Base-by-base conservation (phyloP, 2,797 vertebrate species). In the Rhinella marina region DNA sequence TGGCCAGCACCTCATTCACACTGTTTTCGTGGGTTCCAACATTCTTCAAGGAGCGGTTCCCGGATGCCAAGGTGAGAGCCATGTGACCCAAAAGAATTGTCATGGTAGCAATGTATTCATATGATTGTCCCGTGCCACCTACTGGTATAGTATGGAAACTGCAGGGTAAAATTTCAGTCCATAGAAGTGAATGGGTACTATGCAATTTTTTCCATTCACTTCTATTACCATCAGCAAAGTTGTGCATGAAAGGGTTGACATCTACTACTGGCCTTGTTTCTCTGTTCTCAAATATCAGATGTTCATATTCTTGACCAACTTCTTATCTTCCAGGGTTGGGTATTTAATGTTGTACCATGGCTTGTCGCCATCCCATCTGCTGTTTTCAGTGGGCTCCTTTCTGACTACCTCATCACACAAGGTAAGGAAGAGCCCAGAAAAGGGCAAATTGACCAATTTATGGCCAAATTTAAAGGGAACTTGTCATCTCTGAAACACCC, bases 331-430 rank as follows among this genome's bases (percentile, higher is more conserved):
- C 92, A 99, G 98, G 98, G 98, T 13, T 99, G 98, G 98, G 94
- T 99, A 92, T 99, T 98, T 92, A 99, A 99, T 50, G 97, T 98
- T 21, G 94, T 99, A 73, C 98, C 98, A 0, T 99, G 98, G 98
- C 93, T 99, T 89, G 96, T 98, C 90, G 97, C 98, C 14, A 97
- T 99, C 84, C 98, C 98, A 0, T 95, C 96, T 0, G 97, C 97
- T 14, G 91, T 99, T 84, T 94, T 98, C 90, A 97, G 98, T 3
- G 98, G 98, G 86, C 96, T 96, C 90, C 94, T 99, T 12, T 97
- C 97, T 0, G 98, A 99, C 91, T 96, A 95, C 90, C 97, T 98
- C 90, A 96, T 99, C 92, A 95, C 90, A 88, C 96, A 96, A 93
- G 98, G 98, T 98, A 93, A 91, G 57, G 54, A 11, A 16, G 54